Evolutionary conservation across 2,797 vertebrate species (phyloP).

Genomic region (Okamejei kenojei): DNA sequence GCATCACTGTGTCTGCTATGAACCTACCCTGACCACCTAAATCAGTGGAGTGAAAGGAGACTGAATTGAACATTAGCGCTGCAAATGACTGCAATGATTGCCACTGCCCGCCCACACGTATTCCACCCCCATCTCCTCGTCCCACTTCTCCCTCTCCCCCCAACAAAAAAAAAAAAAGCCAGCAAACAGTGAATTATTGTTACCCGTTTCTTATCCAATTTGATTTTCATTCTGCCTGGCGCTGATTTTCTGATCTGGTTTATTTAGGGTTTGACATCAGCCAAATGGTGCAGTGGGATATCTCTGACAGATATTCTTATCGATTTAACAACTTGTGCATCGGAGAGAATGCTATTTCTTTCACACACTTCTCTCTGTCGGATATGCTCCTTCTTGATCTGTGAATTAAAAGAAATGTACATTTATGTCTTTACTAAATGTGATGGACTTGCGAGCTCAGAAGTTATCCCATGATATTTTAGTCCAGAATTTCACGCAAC

Average conservation of each 20-base stretch:
- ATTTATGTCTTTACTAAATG: neutral
- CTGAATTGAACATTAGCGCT: conserved; percentile 99
- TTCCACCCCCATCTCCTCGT: conserved; percentile 55
- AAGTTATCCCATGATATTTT: neutral
- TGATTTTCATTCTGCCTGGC: conserved; percentile 76
- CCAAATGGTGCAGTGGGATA: conserved; percentile 81
- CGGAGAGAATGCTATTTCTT: conserved; percentile 15
- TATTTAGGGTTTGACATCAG: conserved; percentile 91
- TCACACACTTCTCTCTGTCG: neutral
- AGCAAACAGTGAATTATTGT: conserved; percentile 64
- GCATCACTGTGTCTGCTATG: conserved; percentile 63
- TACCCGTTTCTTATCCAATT: conserved; percentile 69
- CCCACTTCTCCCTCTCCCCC: neutral
- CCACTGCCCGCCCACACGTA: conserved; percentile 47
- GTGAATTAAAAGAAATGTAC: conserved; percentile 16
- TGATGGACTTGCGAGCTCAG: too few relatives aligned
- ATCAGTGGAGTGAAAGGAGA: conserved; percentile 98
- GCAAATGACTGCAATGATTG: conserved; percentile 98
- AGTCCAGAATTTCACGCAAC: neutral
- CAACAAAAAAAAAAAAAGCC: conserved; percentile 63
- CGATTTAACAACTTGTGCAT: conserved; percentile 82
- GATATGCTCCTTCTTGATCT: neutral
- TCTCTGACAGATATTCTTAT: conserved; percentile 88
- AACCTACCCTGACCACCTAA: conserved; percentile 85
- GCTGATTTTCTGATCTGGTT: conserved; percentile 91